phyloP scores from a whole-genome alignment of 2,113 vertebrate species.

The Sphyrna mokarran region DNA sequence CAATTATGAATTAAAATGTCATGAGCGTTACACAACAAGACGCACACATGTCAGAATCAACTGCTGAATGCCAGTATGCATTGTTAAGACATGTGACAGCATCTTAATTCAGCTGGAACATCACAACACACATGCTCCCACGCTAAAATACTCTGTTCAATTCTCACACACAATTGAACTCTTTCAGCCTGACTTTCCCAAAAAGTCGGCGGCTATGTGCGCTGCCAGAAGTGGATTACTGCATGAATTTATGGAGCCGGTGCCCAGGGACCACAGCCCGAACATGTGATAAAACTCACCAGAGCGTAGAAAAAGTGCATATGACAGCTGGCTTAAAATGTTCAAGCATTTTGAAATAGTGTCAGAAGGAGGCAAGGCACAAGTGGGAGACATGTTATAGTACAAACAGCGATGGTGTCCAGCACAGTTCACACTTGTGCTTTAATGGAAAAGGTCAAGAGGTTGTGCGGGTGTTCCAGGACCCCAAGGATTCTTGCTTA shows the following conservation, averaged over 20 bases:
- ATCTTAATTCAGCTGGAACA: background rate
- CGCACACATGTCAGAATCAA: background rate
- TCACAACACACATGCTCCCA: background rate
- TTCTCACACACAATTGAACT: background rate
- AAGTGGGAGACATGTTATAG: background rate
- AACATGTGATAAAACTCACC: background rate
- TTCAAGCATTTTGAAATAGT: background rate
- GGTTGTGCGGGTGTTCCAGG: background rate
- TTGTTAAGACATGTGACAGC: background rate
- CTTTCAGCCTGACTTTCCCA: background rate
- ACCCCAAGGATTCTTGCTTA: background rate
- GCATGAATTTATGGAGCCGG: background rate
- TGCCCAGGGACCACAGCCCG: background rate
- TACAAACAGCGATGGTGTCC: background rate
- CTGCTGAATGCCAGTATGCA: background rate
- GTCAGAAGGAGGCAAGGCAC: background rate
- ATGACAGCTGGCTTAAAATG: background rate
- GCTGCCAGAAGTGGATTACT: background rate
- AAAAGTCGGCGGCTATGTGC: background rate
- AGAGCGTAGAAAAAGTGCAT: background rate
- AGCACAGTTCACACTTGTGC: background rate
- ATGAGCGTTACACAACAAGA: background rate
- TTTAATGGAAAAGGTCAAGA: background rate
- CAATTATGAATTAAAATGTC: background rate
- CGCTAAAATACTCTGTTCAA: background rate